A percentile compares a stretch with the other conserved stretches of the same genome.
These are phyloP conservation scores for Gadus macrocephalus DNA, from an alignment of 2,113 vertebrate genomes.

Conservation along the genomic window DNA sequence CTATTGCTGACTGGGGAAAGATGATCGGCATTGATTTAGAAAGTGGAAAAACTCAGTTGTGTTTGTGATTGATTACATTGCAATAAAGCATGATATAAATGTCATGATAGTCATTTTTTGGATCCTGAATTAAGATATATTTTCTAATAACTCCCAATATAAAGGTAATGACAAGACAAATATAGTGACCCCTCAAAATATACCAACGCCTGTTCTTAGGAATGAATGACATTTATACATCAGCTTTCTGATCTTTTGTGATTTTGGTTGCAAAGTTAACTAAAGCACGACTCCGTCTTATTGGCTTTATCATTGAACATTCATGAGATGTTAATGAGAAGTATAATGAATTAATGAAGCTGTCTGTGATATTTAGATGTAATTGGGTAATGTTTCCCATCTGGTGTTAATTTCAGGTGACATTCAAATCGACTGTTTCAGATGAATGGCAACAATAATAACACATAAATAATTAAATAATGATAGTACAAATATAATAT, in stretches of 20 bases:
- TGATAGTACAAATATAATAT: too few species aligned
- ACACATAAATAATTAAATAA: neutral
- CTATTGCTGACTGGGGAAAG: neutral
- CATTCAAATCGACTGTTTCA: constrained; percentile 23
- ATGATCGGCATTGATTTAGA: constrained; percentile 4
- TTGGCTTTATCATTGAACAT: constrained; percentile 47
- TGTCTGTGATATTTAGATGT: constrained; percentile 44
- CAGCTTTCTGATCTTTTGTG: constrained; percentile 26
- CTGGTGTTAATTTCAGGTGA: constrained; percentile 34
- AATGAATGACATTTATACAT: neutral
- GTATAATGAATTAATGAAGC: constrained; percentile 46
- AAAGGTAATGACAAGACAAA: neutral
- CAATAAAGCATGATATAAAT: too few species aligned
- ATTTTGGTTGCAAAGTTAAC: constrained; percentile 37
- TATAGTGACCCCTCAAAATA: neutral
- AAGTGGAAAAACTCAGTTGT: constrained; percentile 1
- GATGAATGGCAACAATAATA: neutral
- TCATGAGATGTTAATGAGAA: constrained; percentile 66
- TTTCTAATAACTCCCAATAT: constrained; percentile 18
- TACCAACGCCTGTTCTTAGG: neutral
- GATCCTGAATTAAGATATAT: neutral
- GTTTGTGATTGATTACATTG: too few species aligned
- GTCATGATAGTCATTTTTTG: too few species aligned
- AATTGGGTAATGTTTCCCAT: constrained; percentile 47
- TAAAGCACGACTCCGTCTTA: constrained; percentile 47